These are phyloP conservation scores for Mormyrops attenuatus DNA, from an alignment of 2,797 vertebrate genomes.

Conservation along the genomic window DNA sequence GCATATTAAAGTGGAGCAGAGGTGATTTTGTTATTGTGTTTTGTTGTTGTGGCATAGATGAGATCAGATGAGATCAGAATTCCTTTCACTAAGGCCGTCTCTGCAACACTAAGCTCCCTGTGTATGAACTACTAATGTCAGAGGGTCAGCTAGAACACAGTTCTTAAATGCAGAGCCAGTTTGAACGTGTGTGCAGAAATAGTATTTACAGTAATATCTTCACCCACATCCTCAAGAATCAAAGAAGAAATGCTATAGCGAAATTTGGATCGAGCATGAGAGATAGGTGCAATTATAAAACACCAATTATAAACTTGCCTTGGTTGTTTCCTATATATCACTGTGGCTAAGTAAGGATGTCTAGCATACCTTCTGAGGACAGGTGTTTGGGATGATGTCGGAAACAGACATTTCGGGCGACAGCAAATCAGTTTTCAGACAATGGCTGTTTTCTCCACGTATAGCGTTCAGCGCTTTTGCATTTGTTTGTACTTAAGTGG, in stretches of 20 bases:
- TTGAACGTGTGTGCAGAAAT: not conserved
- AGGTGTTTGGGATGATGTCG: not conserved
- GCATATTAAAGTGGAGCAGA: not conserved
- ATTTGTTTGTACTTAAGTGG: not conserved
- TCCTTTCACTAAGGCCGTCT: not conserved
- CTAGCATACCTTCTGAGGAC: not conserved
- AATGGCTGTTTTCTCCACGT: not conserved
- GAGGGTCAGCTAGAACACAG: not conserved
- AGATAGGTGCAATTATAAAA: not conserved
- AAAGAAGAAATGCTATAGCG: not conserved
- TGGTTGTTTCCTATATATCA: not conserved
- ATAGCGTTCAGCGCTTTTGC: not conserved
- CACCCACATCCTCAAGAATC: not conserved
- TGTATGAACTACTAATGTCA: not conserved
- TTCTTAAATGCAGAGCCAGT: not conserved
- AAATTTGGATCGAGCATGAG: not conserved
- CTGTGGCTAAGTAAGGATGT: not conserved
- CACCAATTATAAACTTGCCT: not conserved
- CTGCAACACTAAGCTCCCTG: not conserved
- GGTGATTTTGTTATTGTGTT: not conserved
- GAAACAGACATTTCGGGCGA: not conserved
- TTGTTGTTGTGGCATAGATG: not conserved
- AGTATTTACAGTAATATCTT: not conserved
- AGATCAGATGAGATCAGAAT: not conserved
- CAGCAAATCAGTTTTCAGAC: not conserved